These are phyloP conservation scores for Diogma glabrata DNA, from an alignment of 2,888 invertebrate species.

Conservation along the genomic window DNA sequence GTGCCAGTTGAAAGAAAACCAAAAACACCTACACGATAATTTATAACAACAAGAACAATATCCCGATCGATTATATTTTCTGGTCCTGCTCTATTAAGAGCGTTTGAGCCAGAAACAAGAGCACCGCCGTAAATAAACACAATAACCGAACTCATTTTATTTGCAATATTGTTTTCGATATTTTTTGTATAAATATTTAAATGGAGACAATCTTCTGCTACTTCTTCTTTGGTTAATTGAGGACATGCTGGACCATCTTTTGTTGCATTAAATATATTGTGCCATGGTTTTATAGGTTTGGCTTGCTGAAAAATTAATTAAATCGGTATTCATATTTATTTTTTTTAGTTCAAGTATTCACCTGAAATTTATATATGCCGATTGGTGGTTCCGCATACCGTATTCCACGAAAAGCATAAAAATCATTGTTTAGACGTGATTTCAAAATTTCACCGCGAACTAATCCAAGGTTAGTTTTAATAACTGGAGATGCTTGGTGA, in stretches of 20 bases:
- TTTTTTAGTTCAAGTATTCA: slow-evolving; percentile 8
- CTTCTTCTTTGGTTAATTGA: slow-evolving; percentile 26
- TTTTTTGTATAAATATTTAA: slow-evolving; percentile 41
- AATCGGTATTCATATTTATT: not conserved
- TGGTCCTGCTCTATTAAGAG: slow-evolving; percentile 37
- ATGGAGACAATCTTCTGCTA: slow-evolving; percentile 42
- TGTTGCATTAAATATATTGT: slow-evolving; percentile 30
- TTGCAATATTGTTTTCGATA: slow-evolving; percentile 2
- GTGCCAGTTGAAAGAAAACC: slow-evolving; percentile 41
- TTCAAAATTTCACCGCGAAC: slow-evolving; percentile 11
- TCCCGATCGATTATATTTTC: slow-evolving; percentile 46
- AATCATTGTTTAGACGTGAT: slow-evolving; percentile 20
- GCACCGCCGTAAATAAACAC: slow-evolving; percentile 53
- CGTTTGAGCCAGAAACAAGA: slow-evolving; percentile 41
- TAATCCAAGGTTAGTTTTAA: slow-evolving; percentile 6
- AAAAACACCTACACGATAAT: slow-evolving; percentile 46
- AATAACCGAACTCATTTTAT: slow-evolving; percentile 44
- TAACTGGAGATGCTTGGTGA: too few relatives aligned
- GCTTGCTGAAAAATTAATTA: slow-evolving; percentile 34
- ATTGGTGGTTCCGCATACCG: slow-evolving; percentile 36
- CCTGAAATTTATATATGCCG: slow-evolving; percentile 27
- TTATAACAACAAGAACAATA: slow-evolving; percentile 46
- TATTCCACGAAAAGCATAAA: slow-evolving; percentile 27
- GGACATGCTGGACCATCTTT: slow-evolving; percentile 42
- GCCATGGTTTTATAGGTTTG: slow-evolving; percentile 21